phyloP scores from a whole-genome alignment of 2,888 invertebrate genomes.

The Coleophora flavipennella region DNA sequence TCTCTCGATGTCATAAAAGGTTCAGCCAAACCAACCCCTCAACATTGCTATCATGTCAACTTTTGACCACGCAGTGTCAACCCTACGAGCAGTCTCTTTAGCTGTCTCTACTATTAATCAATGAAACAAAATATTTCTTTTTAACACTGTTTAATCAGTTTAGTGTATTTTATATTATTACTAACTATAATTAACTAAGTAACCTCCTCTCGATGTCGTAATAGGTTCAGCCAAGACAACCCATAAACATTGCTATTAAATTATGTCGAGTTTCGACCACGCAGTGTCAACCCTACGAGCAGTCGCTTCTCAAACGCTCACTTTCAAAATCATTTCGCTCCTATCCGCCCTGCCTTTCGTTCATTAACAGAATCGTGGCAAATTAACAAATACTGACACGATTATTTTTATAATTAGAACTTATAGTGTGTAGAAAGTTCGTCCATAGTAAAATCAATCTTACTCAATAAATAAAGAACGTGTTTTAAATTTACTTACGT shows the following conservation, averaged over 20 bases:
- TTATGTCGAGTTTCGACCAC: constrained; percentile 24
- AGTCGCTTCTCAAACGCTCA: constrained; percentile 24
- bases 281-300: constrained; percentile 25
- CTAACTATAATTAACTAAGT: neutral
- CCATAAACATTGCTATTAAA: constrained; percentile 34
- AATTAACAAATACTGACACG: neutral
- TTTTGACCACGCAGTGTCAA: constrained; percentile 26
- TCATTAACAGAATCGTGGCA: constrained; percentile 5
- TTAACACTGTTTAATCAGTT: no score
- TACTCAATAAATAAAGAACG: no score
- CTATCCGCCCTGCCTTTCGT: constrained; percentile 5
- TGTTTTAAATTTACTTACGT: no score
- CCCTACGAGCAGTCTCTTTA: constrained; percentile 10
- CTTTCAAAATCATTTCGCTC: constrained; percentile 49
- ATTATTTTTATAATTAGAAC: no score
- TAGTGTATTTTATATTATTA: no score
- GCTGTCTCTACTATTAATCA: no score
- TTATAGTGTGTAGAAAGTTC: no score
- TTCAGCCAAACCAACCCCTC: constrained; percentile 15
- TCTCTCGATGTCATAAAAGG: constrained; percentile 25
- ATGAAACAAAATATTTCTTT: no score
- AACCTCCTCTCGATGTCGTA: constrained; percentile 26
- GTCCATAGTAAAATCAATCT: no score
- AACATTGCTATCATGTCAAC: constrained; percentile 32
- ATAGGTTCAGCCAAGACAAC: constrained; percentile 14